Evolutionary conservation across 2,113 vertebrate genomes (phyloP), one percentile per base, ranked within the genome.

Genomic region (Rutilus rutilus): DNA sequence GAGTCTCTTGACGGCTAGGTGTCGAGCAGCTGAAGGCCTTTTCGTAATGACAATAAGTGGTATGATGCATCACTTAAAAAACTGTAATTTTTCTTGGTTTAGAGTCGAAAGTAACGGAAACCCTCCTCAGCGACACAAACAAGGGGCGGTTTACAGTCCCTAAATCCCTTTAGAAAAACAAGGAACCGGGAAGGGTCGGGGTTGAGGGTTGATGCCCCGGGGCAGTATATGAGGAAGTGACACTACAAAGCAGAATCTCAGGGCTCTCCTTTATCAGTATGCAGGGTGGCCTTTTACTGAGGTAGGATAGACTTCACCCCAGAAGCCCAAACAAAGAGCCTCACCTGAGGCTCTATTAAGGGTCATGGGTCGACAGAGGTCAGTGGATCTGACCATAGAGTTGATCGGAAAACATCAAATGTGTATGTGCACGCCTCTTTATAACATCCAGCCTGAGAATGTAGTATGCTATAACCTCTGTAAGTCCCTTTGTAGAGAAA

Each of bases 231-330:
- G 21, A 60, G 27, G 11, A 39, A 27, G 64, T 85, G 87, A 84
- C 62, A 83, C 60, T 84, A 78, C 82, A 87, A 87, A 87, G 80
- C 30, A 12, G 33, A 78, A 65, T 39, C 36, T 76, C 71, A 76
- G 54, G 54, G 75, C 8, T 57, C n/a, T 52, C n/a, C 54, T 21
- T 82, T 73, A 88, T 85, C 69, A 54, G 67, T 45, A 87, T 87
- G 67, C 75, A 47, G 75, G n/a, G 25, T 78, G 23, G 33, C 12
- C 42, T 52, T 64, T 45, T 27, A 59, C 30, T 30, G 36, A 81
- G 36, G 6, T 17, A 15, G 52, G 39, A 47, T 11, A 47, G 23
- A n/a, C 54, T 5, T 78, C 75, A 36, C 50, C 30, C 52, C 36
- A 57, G 60, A 64, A 82, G 60, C 25, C 42, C 42, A 67, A 59